phyloP scores from a whole-genome alignment of 2,797 vertebrate genomes.

The Tangara arthus region DNA sequence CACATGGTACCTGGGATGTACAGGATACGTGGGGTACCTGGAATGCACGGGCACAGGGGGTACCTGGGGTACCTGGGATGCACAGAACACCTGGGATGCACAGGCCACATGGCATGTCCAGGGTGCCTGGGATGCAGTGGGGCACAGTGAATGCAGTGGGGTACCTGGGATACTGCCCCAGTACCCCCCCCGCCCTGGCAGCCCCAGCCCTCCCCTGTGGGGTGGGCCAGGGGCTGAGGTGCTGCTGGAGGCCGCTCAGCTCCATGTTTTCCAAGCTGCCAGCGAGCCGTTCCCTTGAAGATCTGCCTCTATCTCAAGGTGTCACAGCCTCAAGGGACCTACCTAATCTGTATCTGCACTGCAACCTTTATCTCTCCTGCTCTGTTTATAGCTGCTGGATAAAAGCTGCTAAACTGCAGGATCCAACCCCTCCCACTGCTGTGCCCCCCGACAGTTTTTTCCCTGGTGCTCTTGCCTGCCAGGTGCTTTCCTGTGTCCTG shows the following conservation, averaged over 20 bases:
- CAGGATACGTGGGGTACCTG: no score
- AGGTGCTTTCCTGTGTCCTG: not conserved
- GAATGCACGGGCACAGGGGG: not conserved
- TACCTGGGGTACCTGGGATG: not conserved
- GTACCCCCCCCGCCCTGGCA: not conserved
- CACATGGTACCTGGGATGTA: no score
- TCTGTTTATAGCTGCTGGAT: constrained; percentile 59
- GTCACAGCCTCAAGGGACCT: constrained; percentile 64
- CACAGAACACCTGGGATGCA: not conserved
- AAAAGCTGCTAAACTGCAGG: constrained; percentile 54
- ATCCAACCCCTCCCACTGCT: not conserved
- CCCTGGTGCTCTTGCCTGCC: not conserved
- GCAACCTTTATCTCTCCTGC: constrained; percentile 65
- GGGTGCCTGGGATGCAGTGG: not conserved
- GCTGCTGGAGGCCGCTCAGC: not conserved
- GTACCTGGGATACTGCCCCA: not conserved
- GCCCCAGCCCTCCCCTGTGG: accelerated
- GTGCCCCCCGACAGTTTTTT: constrained; percentile 17
- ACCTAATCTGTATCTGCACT: constrained; percentile 60
- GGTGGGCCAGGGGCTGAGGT: not conserved
- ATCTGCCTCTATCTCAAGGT: constrained; percentile 63
- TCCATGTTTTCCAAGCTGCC: constrained; percentile 63
- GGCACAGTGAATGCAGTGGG: accelerated
- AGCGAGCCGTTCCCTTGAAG: constrained; percentile 48
- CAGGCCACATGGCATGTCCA: no score